These are phyloP conservation scores for Ochlodes sylvanus DNA, from an alignment of 2,888 invertebrate species.

Conservation along the genomic window DNA sequence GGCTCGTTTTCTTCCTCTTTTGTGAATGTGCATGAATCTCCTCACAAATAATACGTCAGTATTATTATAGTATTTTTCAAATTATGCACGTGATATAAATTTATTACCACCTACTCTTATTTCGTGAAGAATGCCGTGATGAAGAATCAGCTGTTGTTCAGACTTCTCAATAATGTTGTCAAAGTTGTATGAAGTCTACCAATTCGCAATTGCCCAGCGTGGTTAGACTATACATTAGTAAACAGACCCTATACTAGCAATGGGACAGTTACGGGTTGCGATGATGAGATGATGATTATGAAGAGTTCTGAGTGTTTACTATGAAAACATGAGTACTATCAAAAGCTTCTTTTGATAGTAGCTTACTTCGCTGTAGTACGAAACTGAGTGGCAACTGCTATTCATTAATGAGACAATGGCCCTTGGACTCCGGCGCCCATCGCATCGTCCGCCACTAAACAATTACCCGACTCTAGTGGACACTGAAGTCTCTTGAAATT, in stretches of 20 bases:
- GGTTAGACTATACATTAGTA: too few species aligned
- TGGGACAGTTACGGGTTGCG: too few species aligned
- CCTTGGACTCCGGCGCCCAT: conserved; percentile 42
- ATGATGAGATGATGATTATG: neutral
- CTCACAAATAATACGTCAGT: neutral
- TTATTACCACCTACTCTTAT: too few species aligned
- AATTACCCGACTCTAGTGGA: conserved; percentile 45
- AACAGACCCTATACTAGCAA: too few species aligned
- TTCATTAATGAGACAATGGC: conserved; percentile 61
- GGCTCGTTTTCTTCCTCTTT: too few species aligned
- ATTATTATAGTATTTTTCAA: neutral
- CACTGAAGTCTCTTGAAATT: conserved; percentile 32
- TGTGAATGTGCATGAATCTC: too few species aligned
- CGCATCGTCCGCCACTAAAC: conserved; percentile 52
- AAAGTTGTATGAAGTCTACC: too few species aligned
- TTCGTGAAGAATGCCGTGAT: too few species aligned
- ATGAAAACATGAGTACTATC: neutral
- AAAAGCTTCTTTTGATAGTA: neutral
- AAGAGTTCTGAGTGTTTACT: neutral
- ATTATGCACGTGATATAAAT: too few species aligned
- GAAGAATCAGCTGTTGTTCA: too few species aligned
- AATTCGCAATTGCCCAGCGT: too few species aligned
- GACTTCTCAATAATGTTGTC: too few species aligned
- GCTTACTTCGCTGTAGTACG: conserved; percentile 3
- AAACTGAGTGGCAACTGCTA: conserved; percentile 51